Percentiles rank a stretch among this genome's conserved stretches.
Evolutionary conservation across 2,797 vertebrate genomes (phyloP).

Genomic region (Balearica regulorum): DNA sequence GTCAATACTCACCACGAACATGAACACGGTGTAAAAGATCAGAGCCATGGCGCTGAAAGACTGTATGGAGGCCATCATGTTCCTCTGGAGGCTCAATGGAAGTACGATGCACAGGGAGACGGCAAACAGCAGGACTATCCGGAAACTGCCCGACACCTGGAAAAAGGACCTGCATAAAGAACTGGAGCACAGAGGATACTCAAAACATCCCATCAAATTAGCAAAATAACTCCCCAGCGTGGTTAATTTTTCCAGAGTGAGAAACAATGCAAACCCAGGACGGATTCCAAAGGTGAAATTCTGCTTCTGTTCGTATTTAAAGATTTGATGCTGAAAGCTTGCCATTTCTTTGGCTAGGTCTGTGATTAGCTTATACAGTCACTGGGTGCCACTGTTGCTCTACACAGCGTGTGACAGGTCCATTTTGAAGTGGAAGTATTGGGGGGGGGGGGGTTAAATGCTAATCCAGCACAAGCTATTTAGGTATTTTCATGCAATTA

Average conservation of each 20-base stretch:
- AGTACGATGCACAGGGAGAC: conserved; percentile 94
- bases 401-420: neutral
- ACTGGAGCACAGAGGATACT: neutral
- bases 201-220: neutral
- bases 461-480: conserved; percentile 35
- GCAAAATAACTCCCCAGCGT: accelerated
- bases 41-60: conserved; percentile 98
- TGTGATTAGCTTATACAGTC: conserved; percentile 59
- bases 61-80: conserved; percentile 98
- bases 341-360: neutral
- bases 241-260: neutral
- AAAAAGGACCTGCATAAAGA: neutral
- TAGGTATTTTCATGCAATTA: conserved; percentile 47
- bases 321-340: neutral
- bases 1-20: conserved; percentile 90
- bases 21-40: conserved; percentile 93
- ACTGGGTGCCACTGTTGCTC: conserved; percentile 74
- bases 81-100: conserved; percentile 94
- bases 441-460: neutral
- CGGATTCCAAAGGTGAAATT: neutral
- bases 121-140: conserved; percentile 83
- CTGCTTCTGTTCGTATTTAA: neutral
- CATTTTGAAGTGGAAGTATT: neutral
- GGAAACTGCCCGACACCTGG: conserved; percentile 86
- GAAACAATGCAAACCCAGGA: neutral